Percentiles rank a stretch among this genome's conserved stretches.
Conservation (phyloP, 2,797 vertebrate genomes). For the Labeo calbasu region DNA sequence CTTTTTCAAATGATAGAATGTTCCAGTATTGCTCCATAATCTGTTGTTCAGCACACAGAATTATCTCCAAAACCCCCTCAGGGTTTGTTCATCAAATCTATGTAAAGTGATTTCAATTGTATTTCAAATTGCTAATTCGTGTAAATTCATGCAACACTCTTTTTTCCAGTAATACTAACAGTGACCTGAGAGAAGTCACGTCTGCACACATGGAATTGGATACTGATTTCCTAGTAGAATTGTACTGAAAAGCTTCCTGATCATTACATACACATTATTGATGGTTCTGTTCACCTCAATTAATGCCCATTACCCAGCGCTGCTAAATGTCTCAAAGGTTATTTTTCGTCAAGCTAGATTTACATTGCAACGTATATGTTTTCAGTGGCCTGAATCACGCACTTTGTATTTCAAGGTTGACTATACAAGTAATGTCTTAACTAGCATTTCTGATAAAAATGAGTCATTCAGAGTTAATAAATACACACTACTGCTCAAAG, state of each 20-base stretch:
- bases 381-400: neutral
- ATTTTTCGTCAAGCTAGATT: neutral
- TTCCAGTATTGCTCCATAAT: conserved; percentile 18
- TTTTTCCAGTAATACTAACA: neutral
- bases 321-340: conserved; percentile 1
- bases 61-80: neutral
- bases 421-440: neutral
- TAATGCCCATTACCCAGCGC: neutral
- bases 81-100: neutral
- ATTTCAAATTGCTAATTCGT: neutral
- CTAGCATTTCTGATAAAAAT: neutral
- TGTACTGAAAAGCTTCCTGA: neutral
- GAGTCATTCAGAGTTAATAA: neutral
- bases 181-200: neutral
- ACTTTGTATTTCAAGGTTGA: neutral
- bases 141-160: neutral
- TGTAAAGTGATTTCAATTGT: neutral
- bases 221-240: conserved; percentile 12
- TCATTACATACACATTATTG: neutral
- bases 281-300: neutral
- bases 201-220: neutral
- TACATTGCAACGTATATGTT: neutral
- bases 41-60: neutral
- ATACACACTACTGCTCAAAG: neutral
- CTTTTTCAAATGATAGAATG: conserved; percentile 15